Conservation (phyloP, 2,797 vertebrate genomes). For the Chelidonichthys spinosus region DNA sequence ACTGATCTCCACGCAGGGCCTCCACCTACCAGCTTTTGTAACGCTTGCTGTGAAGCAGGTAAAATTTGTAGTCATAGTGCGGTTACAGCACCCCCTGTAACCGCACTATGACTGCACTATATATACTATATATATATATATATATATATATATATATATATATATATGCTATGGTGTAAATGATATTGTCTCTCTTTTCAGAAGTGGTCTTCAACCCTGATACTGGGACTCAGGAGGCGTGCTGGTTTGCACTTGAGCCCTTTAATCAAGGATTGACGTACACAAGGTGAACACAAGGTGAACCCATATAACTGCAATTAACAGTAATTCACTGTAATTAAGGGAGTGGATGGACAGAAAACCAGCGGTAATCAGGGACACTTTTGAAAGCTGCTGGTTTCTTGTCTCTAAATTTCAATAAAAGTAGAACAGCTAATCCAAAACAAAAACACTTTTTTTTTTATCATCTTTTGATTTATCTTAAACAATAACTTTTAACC, state of each 20-base stretch:
- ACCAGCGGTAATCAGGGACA: constrained; percentile 23
- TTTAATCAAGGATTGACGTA: constrained; percentile 17
- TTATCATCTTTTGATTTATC: background rate
- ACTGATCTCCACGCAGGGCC: no score
- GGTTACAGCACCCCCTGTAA: no score
- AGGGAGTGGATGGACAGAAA: constrained; percentile 37
- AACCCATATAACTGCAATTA: constrained; percentile 53
- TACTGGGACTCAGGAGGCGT: background rate
- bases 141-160: no score
- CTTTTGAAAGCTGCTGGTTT: constrained; percentile 25
- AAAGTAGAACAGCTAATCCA: constrained; percentile 8
- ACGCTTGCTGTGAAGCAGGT: no score
- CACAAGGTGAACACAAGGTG: constrained; percentile 52
- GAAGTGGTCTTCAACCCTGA: background rate
- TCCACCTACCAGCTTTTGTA: no score
- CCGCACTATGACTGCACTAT: no score
- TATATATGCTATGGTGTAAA: background rate
- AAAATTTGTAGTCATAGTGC: no score
- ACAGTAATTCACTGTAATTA: constrained; percentile 54
- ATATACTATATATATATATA: no score
- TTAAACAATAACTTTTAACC: background rate
- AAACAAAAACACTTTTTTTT: constrained; percentile 9
- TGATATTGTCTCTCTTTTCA: background rate
- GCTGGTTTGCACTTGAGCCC: constrained; percentile 19
- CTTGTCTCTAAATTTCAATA: constrained; percentile 1